phyloP scores from a whole-genome alignment of 2,888 invertebrate genomes.

The Pseudococcus longispinus region DNA sequence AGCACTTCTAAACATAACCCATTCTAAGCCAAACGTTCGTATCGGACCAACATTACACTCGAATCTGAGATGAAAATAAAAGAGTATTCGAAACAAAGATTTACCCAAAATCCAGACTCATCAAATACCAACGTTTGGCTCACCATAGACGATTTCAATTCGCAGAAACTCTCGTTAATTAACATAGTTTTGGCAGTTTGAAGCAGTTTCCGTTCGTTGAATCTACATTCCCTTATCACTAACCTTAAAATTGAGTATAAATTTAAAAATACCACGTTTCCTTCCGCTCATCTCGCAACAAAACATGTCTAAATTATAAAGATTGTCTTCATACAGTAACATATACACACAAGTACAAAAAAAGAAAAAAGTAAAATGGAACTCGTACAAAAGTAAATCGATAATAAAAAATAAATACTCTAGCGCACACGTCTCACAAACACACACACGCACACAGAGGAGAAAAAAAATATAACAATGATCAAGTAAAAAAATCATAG shows the following conservation, averaged over 20 bases:
- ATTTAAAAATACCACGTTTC: not conserved
- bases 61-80: not conserved
- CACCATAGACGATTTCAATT: not conserved
- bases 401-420: slow-evolving; percentile 36
- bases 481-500: not conserved
- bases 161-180: slow-evolving; percentile 19
- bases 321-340: slow-evolving; percentile 42
- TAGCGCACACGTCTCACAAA: not conserved
- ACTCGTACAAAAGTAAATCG: slow-evolving; percentile 24
- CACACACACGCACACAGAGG: not conserved
- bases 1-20: not conserved
- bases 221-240: slow-evolving; percentile 18
- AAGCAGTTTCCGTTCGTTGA: slow-evolving; percentile 21
- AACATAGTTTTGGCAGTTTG: slow-evolving; percentile 1
- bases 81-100: not conserved
- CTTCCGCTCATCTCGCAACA: not conserved
- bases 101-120: not conserved
- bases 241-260: slow-evolving; percentile 23
- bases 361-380: slow-evolving; percentile 16
- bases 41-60: not conserved
- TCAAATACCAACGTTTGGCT: not conserved
- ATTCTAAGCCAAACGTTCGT: not conserved
- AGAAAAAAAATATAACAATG: not conserved
- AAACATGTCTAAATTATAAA: slow-evolving; percentile 26
- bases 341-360: not conserved